Conservation (phyloP, 2,113 vertebrate species). For the Halichoerus grypus region DNA sequence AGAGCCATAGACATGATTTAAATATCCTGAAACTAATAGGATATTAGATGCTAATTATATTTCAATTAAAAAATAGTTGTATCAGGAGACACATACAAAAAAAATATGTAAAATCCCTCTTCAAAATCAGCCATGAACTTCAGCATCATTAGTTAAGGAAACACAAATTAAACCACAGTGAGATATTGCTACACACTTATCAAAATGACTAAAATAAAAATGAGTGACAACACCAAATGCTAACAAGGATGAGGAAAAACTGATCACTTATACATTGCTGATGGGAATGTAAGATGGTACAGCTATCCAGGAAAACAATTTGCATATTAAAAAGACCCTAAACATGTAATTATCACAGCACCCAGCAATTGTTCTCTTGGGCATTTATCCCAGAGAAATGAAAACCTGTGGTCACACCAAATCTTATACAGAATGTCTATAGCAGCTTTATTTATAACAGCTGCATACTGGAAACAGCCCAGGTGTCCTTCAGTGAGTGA, state of each 20-base stretch:
- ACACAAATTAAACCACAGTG: background rate
- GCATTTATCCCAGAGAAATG: background rate
- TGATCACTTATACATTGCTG: background rate
- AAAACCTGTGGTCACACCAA: background rate
- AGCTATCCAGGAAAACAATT: background rate
- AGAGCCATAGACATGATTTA: background rate
- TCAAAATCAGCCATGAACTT: background rate
- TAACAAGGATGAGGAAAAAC: background rate
- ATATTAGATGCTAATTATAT: background rate
- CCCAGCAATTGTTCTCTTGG: background rate
- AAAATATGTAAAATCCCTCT: background rate
- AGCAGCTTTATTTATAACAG: background rate
- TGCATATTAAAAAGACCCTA: background rate
- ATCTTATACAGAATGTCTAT: background rate
- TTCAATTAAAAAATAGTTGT: background rate
- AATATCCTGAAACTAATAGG: background rate
- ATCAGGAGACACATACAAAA: background rate
- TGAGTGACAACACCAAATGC: background rate
- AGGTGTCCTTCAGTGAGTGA: background rate
- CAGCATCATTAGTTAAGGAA: background rate
- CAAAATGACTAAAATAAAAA: background rate
- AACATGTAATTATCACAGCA: background rate
- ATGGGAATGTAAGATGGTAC: background rate
- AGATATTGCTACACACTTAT: background rate
- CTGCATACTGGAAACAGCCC: background rate